These are phyloP conservation scores for Rotaria macrura DNA, from an alignment of 2,888 invertebrate genomes.

Conservation along the genomic window DNA sequence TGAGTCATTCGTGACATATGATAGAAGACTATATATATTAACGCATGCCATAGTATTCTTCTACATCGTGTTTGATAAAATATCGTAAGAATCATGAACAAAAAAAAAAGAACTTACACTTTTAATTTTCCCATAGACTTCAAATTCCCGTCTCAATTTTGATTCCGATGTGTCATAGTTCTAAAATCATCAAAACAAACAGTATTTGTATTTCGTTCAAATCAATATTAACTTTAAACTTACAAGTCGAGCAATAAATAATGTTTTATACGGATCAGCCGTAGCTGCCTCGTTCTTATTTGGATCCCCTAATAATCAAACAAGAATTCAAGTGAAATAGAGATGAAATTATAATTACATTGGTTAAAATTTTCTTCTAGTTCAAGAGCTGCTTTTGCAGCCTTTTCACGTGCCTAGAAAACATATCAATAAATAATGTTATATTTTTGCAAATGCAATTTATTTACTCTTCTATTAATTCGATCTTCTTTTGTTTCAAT, in stretches of 20 bases:
- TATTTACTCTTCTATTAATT: conserved; percentile 62
- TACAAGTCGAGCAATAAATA: conserved; percentile 89
- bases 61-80: no score
- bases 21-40: no score
- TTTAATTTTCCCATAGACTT: conserved; percentile 90
- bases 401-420: conserved; percentile 68
- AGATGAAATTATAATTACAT: conserved; percentile 52
- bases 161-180: conserved; percentile 98
- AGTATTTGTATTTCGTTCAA: no score
- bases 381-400: conserved; percentile 92
- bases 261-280: conserved; percentile 84
- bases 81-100: no score
- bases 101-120: conserved; percentile 59
- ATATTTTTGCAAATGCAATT: not conserved
- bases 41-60: no score
- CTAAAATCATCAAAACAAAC: conserved; percentile 54
- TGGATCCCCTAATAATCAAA: conserved; percentile 55
- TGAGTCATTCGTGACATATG: no score
- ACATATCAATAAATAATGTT: not conserved
- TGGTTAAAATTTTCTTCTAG: conserved; percentile 69
- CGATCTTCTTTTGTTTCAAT: conserved; percentile 90
- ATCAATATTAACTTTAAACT: conserved; percentile 50
- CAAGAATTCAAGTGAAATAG: not conserved
- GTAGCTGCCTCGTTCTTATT: conserved; percentile 66
- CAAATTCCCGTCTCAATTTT: conserved; percentile 89